Conservation (phyloP, 37 sponge, comb jelly and placozoan species). For the Halichondria panicea region DNA sequence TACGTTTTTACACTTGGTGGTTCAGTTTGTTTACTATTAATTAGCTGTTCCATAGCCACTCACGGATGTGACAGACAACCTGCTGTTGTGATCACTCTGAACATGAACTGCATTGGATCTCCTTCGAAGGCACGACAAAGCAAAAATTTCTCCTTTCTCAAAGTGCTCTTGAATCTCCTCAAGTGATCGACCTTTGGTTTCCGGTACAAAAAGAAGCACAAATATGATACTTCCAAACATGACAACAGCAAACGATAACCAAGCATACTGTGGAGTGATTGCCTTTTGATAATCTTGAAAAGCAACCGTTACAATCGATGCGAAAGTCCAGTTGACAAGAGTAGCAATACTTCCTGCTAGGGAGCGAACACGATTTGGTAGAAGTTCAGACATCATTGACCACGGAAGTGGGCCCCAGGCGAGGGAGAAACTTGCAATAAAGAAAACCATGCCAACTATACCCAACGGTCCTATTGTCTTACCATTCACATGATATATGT, state of each 20-base stretch:
- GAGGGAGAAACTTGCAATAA: conserved; percentile 70
- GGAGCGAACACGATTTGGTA: conserved; percentile 67
- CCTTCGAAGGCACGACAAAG: not conserved
- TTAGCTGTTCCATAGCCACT: no score
- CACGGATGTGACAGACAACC: no score
- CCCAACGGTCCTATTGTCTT: conserved; percentile 17
- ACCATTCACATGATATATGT: not conserved
- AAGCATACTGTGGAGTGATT: conserved; percentile 35
- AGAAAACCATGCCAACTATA: conserved; percentile 48
- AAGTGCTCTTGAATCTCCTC: conserved; percentile 82
- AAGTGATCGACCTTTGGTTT: conserved; percentile 82
- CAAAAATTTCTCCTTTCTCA: conserved; percentile 25
- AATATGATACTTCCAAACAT: conserved; percentile 50
- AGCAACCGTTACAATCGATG: conserved; percentile 47
- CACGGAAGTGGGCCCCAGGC: conserved; percentile 88
- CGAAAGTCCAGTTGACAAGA: conserved; percentile 64
- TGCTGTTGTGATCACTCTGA: no score
- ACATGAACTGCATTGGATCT: no score
- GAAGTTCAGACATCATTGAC: conserved; percentile 76
- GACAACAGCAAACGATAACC: conserved; percentile 70
- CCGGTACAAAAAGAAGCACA: conserved; percentile 81
- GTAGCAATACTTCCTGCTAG: conserved; percentile 62
- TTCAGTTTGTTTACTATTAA: no score
- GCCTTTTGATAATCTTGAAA: conserved; percentile 21
- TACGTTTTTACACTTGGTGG: no score